Conservation (phyloP, 2,797 vertebrate genomes). For the Melanotaenia boesemani region DNA sequence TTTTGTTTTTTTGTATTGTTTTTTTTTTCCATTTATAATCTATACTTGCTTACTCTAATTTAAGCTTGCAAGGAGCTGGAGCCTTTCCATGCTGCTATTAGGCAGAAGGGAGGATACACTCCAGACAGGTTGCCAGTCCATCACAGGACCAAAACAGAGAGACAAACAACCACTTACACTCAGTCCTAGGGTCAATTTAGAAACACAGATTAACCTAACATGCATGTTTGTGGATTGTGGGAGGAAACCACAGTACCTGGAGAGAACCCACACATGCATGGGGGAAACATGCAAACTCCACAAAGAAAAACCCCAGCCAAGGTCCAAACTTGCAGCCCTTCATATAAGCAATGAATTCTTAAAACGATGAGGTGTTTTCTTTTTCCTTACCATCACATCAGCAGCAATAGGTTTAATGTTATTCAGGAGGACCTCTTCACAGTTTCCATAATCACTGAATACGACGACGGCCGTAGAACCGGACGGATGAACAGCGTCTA, state of each 20-base stretch:
- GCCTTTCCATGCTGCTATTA: background rate
- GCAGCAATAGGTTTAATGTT: constrained; percentile 92
- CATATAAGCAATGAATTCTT: constrained; percentile 2
- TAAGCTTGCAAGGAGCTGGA: background rate
- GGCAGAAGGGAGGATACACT: background rate
- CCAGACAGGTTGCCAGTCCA: background rate
- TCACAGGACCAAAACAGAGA: background rate
- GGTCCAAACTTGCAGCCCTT: background rate
- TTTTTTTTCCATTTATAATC: background rate
- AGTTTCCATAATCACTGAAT: constrained; percentile 98
- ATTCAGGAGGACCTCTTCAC: constrained; percentile 97
- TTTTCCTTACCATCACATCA: constrained; percentile 90
- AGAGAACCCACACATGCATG: background rate
- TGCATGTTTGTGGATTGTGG: background rate
- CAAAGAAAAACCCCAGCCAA: background rate
- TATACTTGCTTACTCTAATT: background rate
- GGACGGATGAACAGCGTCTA: constrained; percentile 97
- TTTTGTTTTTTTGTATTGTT: background rate
- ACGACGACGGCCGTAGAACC: constrained; percentile 97
- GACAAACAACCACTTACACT: background rate
- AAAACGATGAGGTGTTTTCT: background rate
- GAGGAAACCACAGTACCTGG: background rate
- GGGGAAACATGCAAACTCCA: background rate
- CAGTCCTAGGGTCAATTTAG: background rate
- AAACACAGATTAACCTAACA: background rate